Evolutionary conservation across 2,113 vertebrate species (phyloP).

Genomic region (Condylura cristata): DNA sequence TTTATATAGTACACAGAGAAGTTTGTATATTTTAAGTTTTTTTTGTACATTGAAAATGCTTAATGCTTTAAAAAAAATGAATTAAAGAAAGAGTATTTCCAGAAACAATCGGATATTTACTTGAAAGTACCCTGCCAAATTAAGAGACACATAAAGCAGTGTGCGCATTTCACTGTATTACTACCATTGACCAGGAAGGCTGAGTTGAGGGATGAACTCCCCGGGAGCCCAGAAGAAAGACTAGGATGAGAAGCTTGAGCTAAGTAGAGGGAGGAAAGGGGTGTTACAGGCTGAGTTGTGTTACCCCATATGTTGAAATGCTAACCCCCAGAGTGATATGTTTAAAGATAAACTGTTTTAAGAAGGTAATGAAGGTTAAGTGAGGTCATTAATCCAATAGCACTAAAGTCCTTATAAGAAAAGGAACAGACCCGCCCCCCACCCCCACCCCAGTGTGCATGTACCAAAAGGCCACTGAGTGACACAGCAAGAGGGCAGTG

Average conservation of each 20-base stretch:
- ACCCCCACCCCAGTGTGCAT: neutral
- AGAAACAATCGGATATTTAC: neutral
- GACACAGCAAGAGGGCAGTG: neutral
- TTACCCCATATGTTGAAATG: neutral
- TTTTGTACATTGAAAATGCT: neutral
- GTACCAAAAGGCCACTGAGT: neutral
- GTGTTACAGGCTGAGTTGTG: neutral
- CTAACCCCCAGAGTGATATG: neutral
- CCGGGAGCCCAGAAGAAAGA: neutral
- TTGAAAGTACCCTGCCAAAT: neutral
- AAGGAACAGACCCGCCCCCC: neutral
- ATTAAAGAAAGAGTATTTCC: neutral
- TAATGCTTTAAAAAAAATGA: neutral
- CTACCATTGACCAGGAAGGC: neutral
- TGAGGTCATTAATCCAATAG: neutral
- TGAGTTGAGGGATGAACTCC: neutral
- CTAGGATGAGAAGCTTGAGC: neutral
- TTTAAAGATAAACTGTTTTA: neutral
- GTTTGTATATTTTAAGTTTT: no score
- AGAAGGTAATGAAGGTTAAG: neutral
- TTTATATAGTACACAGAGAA: no score
- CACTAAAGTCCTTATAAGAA: neutral
- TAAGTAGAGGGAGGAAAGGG: accelerated
- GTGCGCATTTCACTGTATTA: neutral
- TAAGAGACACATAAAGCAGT: neutral